phyloP scores from a whole-genome alignment of 2,113 vertebrate species.

The Ceyx margarethae region DNA sequence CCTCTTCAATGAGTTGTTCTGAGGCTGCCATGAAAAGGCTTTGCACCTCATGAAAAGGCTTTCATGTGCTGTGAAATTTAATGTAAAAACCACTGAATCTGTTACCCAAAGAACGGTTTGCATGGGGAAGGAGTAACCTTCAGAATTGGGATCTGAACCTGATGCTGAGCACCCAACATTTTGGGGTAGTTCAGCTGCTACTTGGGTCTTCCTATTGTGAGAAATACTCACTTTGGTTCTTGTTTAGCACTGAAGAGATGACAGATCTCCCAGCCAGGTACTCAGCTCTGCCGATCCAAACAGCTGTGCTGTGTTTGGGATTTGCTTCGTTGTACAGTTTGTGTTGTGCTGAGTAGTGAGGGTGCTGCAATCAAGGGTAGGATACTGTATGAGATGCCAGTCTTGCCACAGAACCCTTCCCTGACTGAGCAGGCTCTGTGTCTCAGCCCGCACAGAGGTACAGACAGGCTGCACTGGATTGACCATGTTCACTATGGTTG shows the following conservation, averaged over 20 bases:
- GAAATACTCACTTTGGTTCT: not conserved
- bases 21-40: not conserved
- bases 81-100: not conserved
- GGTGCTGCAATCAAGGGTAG: not conserved
- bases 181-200: accelerated
- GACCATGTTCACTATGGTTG: not conserved
- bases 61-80: not conserved
- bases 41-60: constrained; percentile 2
- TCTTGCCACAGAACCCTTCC: not conserved
- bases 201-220: accelerated
- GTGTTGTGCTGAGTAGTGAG: accelerated
- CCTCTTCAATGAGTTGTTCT: not conserved
- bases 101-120: not conserved
- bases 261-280: not conserved
- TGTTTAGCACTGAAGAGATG: not conserved
- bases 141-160: not conserved
- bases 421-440: not conserved
- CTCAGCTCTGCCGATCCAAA: accelerated
- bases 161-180: not conserved
- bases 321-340: not conserved
- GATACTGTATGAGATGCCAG: not conserved
- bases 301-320: not conserved
- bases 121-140: not conserved
- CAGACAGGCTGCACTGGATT: not conserved
- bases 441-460: not conserved